Evolutionary conservation across 2,797 vertebrate species (phyloP), one percentile per base, ranked within the genome.

Genomic region (Philypnodon macrostomus): DNA sequence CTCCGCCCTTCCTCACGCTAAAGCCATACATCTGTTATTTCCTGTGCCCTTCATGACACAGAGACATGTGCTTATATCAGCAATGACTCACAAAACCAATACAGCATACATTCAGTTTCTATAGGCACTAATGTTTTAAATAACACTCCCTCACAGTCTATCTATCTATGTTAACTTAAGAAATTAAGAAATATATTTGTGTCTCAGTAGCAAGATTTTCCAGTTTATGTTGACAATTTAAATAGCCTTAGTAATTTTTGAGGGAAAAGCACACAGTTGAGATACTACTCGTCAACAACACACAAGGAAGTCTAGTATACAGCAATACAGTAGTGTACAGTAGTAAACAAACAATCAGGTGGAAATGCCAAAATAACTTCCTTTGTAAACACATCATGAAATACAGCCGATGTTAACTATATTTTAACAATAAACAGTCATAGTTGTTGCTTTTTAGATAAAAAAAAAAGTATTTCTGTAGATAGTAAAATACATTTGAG

Each of bases 1-100:
- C 52, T 53, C 24, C 72, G 38, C 80, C 78, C 75, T 72, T 73
- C 66, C 67, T 65, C 31, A 21, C 58, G 58, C 61, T 54, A 37
- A 38, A 42, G 39, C 12, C 5, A 23, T n/a, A 47, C 16, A 17
- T 31, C 13, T 54, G 32, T 70, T 74, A 69, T 67, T 51, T 53
- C 4, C 17, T 7, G 12, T 1, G 8, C 15, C 16, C 53, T 17
- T 8, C 5, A 46, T 31, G 27, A 12, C 15, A 21, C 21, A 3
- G 44, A 49, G 17, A 52, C 31, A 27, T 54, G 12, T 8, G 11
- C 18, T 21, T 33, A 11, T 31, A 23, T 27, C 14, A 23, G 15
- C 16, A 3, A 11, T 11, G 9, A 36, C 15, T 41, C 17, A 32
- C 29, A 4, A 33, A 49, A 11, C 7, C 4, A 12, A 35, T 1